Percentiles rank a stretch among this genome's conserved stretches.
phyloP scores from a whole-genome alignment of 2,113 vertebrate species.

The Rhinoderma darwinii region DNA sequence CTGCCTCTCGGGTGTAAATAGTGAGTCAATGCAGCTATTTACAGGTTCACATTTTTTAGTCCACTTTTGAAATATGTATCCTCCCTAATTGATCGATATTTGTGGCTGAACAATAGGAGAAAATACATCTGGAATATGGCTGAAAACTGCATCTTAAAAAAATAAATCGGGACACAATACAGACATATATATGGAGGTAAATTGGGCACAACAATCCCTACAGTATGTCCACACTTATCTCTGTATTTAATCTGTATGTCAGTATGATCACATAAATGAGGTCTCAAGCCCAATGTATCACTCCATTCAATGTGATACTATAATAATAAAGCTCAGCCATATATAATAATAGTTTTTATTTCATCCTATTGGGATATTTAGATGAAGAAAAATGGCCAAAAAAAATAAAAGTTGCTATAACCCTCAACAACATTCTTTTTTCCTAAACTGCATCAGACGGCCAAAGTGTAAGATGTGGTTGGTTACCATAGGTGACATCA shows the following conservation, averaged over 20 bases:
- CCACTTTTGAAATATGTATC: not conserved
- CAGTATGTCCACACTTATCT: not conserved
- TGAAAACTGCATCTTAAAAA: not conserved
- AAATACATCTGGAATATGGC: not conserved
- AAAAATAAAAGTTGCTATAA: not conserved
- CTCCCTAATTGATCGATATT: not conserved
- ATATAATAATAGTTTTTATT: not conserved
- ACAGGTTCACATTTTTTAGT: not conserved
- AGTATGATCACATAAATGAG: not conserved
- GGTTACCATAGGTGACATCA: not conserved
- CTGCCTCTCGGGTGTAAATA: too few species aligned
- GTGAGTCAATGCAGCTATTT: not conserved
- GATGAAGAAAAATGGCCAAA: not conserved
- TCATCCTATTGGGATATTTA: not conserved
- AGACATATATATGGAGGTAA: not conserved
- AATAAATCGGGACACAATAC: not conserved
- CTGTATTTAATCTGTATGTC: not conserved
- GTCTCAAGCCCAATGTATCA: not conserved
- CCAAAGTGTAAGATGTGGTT: not conserved
- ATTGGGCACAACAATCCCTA: not conserved
- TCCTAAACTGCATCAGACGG: not conserved
- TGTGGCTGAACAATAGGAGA: not conserved
- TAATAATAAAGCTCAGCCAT: not conserved
- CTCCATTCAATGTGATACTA: not conserved
- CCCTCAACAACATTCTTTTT: not conserved